Evolutionary conservation across 2,797 vertebrate genomes (phyloP).

Genomic region (Oophaga sylvatica): DNA sequence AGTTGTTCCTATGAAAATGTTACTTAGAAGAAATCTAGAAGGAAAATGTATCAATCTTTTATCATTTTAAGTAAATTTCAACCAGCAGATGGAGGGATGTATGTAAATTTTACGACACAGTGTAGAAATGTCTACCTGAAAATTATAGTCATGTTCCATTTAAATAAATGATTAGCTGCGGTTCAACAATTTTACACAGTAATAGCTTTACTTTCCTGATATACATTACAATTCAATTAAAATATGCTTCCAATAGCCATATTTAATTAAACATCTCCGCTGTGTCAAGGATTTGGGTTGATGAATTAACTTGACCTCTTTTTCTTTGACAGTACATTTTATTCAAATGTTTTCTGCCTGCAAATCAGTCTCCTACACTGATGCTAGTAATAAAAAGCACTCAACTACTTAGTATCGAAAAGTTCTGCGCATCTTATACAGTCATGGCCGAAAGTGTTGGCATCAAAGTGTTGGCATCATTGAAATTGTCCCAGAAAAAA

Average conservation of each 20-base stretch:
- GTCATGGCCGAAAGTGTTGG: too few species aligned
- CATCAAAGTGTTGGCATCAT: too few species aligned
- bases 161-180: slow-evolving; percentile 50
- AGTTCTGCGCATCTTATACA: too few species aligned
- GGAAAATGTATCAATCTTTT: neutral
- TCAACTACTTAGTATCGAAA: too few species aligned
- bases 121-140: slow-evolving; percentile 25
- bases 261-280: slow-evolving; percentile 50
- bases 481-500: too few species aligned
- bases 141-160: slow-evolving; percentile 38
- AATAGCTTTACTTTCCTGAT: slow-evolving; percentile 51
- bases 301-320: slow-evolving; percentile 49
- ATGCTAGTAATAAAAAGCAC: neutral
- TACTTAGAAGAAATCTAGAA: neutral
- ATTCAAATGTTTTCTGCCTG: neutral
- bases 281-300: slow-evolving; percentile 22
- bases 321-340: slow-evolving; percentile 47
- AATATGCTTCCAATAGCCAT: slow-evolving; percentile 30
- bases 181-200: slow-evolving; percentile 28
- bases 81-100: neutral
- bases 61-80: neutral
- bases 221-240: slow-evolving; percentile 56
- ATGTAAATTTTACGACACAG: slow-evolving; percentile 5
- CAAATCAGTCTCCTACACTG: neutral
- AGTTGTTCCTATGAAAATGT: slow-evolving; percentile 20